Evolutionary conservation across 2,113 vertebrate genomes (phyloP).

Genomic region (Saiga tatarica): DNA sequence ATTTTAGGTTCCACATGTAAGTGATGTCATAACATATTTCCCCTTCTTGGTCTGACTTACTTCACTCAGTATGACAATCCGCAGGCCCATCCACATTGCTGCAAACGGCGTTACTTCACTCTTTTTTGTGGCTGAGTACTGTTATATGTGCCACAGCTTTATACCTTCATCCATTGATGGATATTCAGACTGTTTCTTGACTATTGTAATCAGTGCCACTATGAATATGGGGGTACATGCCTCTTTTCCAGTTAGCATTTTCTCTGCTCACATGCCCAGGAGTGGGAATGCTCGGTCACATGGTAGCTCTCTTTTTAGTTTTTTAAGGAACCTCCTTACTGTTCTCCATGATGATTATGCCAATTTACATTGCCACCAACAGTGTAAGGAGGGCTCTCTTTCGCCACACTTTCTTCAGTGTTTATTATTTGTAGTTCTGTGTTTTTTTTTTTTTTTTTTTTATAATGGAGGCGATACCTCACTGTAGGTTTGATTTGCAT

Average conservation of each 20-base stretch:
- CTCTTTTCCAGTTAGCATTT: neutral
- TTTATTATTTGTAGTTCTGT: neutral
- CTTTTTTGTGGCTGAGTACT: neutral
- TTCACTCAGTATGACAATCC: neutral
- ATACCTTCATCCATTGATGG: neutral
- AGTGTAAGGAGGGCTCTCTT: neutral
- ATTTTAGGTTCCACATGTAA: neutral
- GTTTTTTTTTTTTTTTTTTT: no score
- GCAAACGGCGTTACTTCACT: neutral
- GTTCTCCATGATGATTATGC: rapidly evolving
- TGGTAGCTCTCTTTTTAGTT: neutral
- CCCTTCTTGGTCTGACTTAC: neutral
- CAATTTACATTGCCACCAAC: neutral
- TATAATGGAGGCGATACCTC: neutral
- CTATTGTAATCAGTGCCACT: no score
- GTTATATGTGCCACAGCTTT: rapidly evolving
- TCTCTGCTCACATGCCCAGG: neutral
- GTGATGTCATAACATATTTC: neutral
- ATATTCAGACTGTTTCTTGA: no score
- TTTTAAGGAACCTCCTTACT: neutral
- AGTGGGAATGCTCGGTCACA: neutral
- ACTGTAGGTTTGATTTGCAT: neutral
- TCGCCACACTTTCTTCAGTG: neutral
- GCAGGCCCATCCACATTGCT: neutral
- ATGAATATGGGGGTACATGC: rapidly evolving